A percentile compares a stretch with the other conserved stretches of the same genome.
These are phyloP conservation scores for Papilio glaucus DNA, from an alignment of 1,140 invertebrate species.

Conservation along the genomic window DNA sequence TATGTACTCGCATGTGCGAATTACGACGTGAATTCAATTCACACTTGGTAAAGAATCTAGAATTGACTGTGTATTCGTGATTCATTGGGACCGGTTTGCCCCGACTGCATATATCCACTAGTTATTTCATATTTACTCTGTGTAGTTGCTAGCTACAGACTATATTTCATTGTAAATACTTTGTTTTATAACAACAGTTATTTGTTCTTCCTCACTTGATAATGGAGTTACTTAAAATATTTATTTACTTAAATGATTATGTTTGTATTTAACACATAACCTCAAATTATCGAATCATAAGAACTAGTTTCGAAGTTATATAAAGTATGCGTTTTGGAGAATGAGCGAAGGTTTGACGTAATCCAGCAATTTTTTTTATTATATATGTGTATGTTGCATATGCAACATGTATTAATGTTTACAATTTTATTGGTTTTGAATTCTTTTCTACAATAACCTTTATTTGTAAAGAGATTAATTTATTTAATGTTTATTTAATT, in stretches of 20 bases:
- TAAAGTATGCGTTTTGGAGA: no score
- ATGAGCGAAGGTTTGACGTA: no score
- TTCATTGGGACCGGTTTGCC: background rate
- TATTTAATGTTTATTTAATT: constrained; percentile 7
- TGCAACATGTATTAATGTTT: no score
- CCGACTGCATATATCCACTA: background rate
- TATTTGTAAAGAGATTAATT: background rate
- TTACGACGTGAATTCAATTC: background rate
- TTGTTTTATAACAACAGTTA: background rate
- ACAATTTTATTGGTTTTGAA: no score
- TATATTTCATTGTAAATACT: background rate
- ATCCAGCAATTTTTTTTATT: no score
- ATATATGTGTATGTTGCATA: no score
- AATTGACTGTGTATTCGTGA: background rate
- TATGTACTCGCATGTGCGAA: background rate
- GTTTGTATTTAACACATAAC: background rate
- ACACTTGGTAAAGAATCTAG: background rate
- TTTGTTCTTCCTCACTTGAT: background rate
- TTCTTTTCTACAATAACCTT: background rate
- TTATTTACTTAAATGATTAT: background rate
- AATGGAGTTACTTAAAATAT: background rate
- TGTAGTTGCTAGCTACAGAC: background rate
- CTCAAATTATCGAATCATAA: background rate
- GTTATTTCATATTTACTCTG: background rate
- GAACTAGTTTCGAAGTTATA: no score